Evolutionary conservation across 1,140 invertebrate species (phyloP).

Genomic region (Euura lappo): DNA sequence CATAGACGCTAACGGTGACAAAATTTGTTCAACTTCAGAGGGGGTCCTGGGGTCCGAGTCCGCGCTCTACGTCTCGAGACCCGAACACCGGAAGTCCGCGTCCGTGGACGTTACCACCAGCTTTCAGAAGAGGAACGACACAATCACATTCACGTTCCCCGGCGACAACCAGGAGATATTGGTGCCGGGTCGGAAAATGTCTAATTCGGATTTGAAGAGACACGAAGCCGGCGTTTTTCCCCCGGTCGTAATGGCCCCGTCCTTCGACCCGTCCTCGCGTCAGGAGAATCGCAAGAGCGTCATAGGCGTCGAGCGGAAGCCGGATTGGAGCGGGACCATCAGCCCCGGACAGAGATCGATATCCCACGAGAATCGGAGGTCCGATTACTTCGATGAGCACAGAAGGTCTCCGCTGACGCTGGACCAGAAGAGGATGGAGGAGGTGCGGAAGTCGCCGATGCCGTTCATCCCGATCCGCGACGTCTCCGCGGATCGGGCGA

Average conservation of each 20-base stretch:
- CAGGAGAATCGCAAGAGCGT: conserved; percentile 47
- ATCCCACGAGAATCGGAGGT: conserved; percentile 50
- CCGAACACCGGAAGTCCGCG: conserved; percentile 54
- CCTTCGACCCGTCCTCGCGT: conserved; percentile 50
- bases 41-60: conserved; percentile 41
- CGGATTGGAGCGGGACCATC: conserved; percentile 47
- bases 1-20: conserved; percentile 50
- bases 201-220: conserved; percentile 39
- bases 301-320: conserved; percentile 39
- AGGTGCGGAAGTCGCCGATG: conserved; percentile 54
- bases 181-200: conserved; percentile 38
- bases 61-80: conserved; percentile 45
- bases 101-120: conserved; percentile 49
- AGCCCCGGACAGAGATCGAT: conserved; percentile 51
- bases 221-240: conserved; percentile 43
- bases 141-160: conserved; percentile 52
- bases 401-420: conserved; percentile 55
- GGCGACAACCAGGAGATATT: conserved; percentile 44
- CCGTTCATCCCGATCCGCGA: conserved; percentile 54
- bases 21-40: conserved; percentile 20
- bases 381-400: conserved; percentile 58
- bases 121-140: conserved; percentile 51
- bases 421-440: conserved; percentile 52
- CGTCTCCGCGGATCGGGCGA: conserved; percentile 43
- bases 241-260: conserved; percentile 47